Evolutionary conservation across 2,797 vertebrate genomes (phyloP).

Genomic region (Melanogrammus aeglefinus): DNA sequence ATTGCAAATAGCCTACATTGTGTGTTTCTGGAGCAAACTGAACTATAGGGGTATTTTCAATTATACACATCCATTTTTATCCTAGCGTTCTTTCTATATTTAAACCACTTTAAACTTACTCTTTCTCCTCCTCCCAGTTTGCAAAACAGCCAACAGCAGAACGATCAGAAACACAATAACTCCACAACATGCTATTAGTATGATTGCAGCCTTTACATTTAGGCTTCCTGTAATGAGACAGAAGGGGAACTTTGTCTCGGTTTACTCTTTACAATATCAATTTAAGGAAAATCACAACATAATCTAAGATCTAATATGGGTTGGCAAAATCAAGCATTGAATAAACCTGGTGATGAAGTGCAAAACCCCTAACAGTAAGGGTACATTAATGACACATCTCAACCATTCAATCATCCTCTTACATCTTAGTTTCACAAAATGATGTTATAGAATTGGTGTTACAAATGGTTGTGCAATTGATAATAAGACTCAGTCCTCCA

Average conservation of each 20-base stretch:
- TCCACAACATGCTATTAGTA: background rate
- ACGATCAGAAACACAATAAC: background rate
- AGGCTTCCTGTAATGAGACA: background rate
- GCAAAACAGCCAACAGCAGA: background rate
- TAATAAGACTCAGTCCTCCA: too few relatives aligned
- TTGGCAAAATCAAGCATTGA: background rate
- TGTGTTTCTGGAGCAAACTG: too few relatives aligned
- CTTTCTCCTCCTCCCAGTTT: background rate
- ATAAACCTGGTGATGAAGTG: too few relatives aligned
- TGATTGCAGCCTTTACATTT: background rate
- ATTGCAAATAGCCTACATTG: too few relatives aligned
- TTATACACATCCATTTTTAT: background rate
- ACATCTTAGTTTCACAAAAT: too few relatives aligned
- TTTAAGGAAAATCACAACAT: background rate
- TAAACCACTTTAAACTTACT: background rate
- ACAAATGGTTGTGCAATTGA: too few relatives aligned
- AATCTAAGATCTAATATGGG: background rate
- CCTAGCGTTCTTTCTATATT: background rate
- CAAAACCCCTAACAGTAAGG: too few relatives aligned
- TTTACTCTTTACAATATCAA: background rate
- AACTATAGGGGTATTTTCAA: background rate
- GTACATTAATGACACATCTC: background rate
- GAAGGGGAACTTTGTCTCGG: too few relatives aligned
- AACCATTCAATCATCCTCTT: too few relatives aligned
- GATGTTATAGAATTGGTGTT: too few relatives aligned